These are phyloP conservation scores for Apodemia duryi DNA, from an alignment of 2,888 invertebrate species.

Conservation along the genomic window DNA sequence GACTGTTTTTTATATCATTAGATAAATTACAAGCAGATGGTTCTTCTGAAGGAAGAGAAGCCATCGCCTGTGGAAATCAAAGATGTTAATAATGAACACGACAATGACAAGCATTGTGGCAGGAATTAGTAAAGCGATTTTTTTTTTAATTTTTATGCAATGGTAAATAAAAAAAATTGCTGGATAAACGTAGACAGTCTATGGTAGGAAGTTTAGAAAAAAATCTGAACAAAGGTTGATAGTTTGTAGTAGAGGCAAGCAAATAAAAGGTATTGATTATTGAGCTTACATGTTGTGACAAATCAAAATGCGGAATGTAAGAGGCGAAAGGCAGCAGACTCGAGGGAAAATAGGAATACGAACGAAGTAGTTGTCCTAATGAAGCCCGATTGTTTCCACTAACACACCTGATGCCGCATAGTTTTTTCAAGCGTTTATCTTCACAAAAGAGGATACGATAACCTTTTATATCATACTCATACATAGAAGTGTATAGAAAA, in stretches of 20 bases:
- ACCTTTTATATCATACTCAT: neutral
- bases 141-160: too few species aligned
- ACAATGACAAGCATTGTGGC: too few species aligned
- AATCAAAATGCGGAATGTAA: slow-evolving; percentile 15
- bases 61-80: too few species aligned
- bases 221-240: neutral
- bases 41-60: too few species aligned
- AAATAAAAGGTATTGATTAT: slow-evolving; percentile 4
- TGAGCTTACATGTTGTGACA: slow-evolving; percentile 9
- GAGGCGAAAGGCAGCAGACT: slow-evolving; percentile 15
- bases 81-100: too few species aligned
- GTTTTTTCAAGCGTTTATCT: slow-evolving; percentile 33
- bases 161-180: too few species aligned
- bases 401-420: slow-evolving; percentile 41
- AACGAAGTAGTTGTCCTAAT: slow-evolving; percentile 42
- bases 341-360: slow-evolving; percentile 28
- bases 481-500: neutral
- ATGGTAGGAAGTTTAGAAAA: neutral
- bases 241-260: neutral
- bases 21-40: too few species aligned
- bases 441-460: slow-evolving; percentile 21
- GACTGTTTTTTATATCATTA: too few species aligned
- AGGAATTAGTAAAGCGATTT: too few species aligned
- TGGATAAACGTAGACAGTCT: neutral
- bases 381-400: slow-evolving; percentile 46